Conservation (phyloP, 2,797 vertebrate species). For the Sphenopsis melanotis region DNA sequence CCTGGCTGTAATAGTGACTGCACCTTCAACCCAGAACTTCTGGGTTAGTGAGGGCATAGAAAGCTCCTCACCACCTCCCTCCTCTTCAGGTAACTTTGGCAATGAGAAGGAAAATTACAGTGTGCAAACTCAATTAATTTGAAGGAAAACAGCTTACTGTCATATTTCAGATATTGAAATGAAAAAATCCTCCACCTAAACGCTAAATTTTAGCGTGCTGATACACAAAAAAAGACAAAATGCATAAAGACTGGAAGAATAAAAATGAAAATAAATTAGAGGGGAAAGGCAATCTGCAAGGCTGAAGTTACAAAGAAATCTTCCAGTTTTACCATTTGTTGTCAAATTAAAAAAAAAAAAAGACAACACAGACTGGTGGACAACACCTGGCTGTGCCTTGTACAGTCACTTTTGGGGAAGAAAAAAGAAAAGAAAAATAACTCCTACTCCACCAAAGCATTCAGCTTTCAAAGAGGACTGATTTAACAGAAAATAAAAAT, state of each 20-base stretch:
- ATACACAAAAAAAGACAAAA: neutral
- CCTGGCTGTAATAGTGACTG: neutral
- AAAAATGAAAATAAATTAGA: neutral
- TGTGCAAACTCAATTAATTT: neutral
- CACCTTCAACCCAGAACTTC: neutral
- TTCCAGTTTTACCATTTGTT: neutral
- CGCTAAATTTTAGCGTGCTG: neutral
- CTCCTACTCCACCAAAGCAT: neutral
- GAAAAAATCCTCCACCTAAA: neutral
- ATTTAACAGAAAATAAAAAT: neutral
- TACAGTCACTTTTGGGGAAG: neutral
- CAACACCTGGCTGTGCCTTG: neutral
- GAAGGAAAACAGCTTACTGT: neutral
- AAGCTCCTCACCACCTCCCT: neutral
- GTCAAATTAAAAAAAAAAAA: neutral
- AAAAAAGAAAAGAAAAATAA: neutral
- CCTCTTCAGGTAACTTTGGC: neutral
- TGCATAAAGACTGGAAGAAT: neutral
- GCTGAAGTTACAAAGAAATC: neutral
- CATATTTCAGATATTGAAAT: neutral
- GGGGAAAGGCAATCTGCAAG: neutral
- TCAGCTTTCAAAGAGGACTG: neutral
- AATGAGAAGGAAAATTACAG: neutral
- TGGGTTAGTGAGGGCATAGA: neutral
- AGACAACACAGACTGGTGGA: neutral